Evolutionary conservation across 2,797 vertebrate species (phyloP), one percentile per base, ranked within the genome.

Genomic region (Capromys pilorides): DNA sequence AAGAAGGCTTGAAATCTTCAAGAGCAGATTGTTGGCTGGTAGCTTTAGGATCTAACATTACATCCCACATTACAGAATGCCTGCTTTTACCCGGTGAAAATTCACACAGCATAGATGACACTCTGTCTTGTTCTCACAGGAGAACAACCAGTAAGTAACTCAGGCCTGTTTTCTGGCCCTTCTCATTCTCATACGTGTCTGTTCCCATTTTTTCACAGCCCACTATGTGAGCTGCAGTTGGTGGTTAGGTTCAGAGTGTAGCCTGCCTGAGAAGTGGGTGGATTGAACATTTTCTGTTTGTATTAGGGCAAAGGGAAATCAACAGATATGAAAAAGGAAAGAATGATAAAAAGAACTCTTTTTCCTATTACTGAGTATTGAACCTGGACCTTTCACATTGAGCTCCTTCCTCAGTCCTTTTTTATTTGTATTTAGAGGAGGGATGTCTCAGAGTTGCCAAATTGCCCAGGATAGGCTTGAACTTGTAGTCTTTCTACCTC

Each of bases 1-100:
- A 84, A 75, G 28, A 92, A 75, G 24, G 11, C 31, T 83, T 13
- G 77, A 95, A 94, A 93, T 39, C 71, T 96, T 96, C n/a, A 61
- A 78, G 94, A 78, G 39, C 73, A 87, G 33, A 89, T 95, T 62
- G 36, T 88, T 87, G 79, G 73, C 41, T 54, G 69, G n/a, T 86
- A 94, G 54, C 49, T 80, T 80, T 51, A 33, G 28, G 28, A 62
- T 36, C 57, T 28, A 14, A 59, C 16, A 2, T 59, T 8, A 80
- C 13, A 36, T 61, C 28, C 39, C 57, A 36, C 0, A 51, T 87
- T 64, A 82, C 49, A 93, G 51, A 36, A 86, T 54, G 51, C 66
- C 54, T 84, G 28, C 80, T 57, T 95, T 91, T 86, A 91, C 78
- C 49, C 54, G 88, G 78, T 92, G 78, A 91, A 91, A 91, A 79